Base-by-base conservation (phyloP, 2,888 invertebrate genomes). In the Drepanosiphum platanoidis region DNA sequence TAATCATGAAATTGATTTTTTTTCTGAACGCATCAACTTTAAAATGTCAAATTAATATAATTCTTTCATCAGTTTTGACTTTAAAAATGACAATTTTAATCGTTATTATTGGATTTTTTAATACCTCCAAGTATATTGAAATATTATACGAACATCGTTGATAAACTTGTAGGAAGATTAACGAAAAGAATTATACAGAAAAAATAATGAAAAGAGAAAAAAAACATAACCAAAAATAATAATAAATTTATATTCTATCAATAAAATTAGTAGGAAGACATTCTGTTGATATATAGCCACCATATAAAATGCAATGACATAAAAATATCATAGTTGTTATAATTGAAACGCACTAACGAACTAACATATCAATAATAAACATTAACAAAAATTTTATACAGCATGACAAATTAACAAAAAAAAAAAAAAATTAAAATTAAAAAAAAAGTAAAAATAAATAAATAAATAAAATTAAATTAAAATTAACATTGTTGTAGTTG, bases 251-350 rank as follows among this genome's bases (percentile, higher is more conserved):
- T 46, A 79, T 42, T 75, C n/a, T 61, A 75, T 75, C 34, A 75
- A 64, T 66, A 66, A 78, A 64, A 78, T 64, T 78, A 78, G 42
- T 79, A 79, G 78, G 78, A 79, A 79, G 78, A 79, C 78, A 42
- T 66, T 79, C 66, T 79, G 42, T 66, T 66, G 42, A 42, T 79
- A 78, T 78, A 30, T 64, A 75, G 75, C 58, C 75, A 58, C 34
- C 34, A 13, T 75, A 36, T 75, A 58, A 75, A 75, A 75, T n/a
- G 0, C 36, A 58, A 75, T 75, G 34, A 64, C 30, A 27, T 58
- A n/a, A 34, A 27, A 61, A 27, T 36, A 75, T 75, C 52, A 32
- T 8, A 75, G 32, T 75, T 75, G 58, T 32, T 75, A 58, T 52
- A 61, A 64, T 77, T 58, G 32, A 61, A 61, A 77, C 58, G 15